Evolutionary conservation across 2,797 vertebrate species (phyloP), one percentile per base, ranked within the genome.

Genomic region (Arremon brunneinucha): DNA sequence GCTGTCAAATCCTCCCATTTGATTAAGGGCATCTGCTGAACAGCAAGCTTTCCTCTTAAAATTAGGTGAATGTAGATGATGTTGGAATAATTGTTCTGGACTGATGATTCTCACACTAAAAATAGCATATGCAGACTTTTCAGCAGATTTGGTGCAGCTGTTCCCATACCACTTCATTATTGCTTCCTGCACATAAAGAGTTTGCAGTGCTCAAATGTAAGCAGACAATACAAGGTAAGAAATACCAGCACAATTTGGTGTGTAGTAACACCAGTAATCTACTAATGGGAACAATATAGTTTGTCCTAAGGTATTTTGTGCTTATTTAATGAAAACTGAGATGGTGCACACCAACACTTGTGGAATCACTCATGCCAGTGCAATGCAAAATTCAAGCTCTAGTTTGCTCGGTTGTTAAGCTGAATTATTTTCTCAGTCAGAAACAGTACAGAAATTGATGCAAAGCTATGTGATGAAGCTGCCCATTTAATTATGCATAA

Each of bases 21-120:
- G 72, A 39, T 83, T 63, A 65, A 79, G 34, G 32, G n/a, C 28
- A 28, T 68, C 65, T 6, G 1, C 90, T 32, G n/a, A 78, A 63
- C 16, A 19, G 53, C 53, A 65, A 41, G 46, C 72, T 60, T 75
- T 93, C 72, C 22, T 87, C 57, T 78, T 94, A 81, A 78, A 92
- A 92, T 88, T 52, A 91, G 72, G 50, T 89, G 69, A 89, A 91
- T 1, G 2, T 85, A 68, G 50, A 37, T 81, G 55, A 86, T 82
- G 62, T 90, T 75, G 49, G n/a, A 91, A 34, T 88, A 78, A 91
- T 76, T 83, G 87, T 82, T 91, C 69, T 95, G 91, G 83, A 86
- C 65, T 91, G 67, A 65, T 68, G 60, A 55, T 75, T 88, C 43
- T 93, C 50, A 44, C 35, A 65, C 47, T 89, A 79, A 94, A 92